A percentile compares a stretch with the other conserved stretches of the same genome.
These are phyloP conservation scores for Sylvicola fuscatus DNA, from an alignment of 2,888 invertebrate genomes.

Conservation along the genomic window DNA sequence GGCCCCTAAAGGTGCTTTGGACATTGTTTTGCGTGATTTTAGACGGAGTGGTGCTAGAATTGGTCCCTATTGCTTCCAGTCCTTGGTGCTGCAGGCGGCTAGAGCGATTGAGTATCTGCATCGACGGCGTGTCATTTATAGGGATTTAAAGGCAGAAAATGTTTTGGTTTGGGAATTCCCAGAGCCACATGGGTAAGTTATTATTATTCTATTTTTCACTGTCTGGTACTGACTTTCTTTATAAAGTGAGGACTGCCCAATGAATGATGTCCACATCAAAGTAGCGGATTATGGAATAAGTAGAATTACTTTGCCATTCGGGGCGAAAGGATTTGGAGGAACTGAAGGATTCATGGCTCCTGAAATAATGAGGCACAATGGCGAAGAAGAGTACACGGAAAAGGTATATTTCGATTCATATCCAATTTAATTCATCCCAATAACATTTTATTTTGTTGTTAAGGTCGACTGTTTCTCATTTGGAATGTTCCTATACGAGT, in stretches of 20 bases:
- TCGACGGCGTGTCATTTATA: conserved; percentile 77
- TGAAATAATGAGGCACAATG: conserved; percentile 94
- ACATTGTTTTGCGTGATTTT: conserved; percentile 65
- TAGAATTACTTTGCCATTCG: conserved; percentile 67
- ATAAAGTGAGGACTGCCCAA: conserved; percentile 38
- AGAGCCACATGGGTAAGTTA: conserved; percentile 30
- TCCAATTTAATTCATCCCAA: too few relatives aligned
- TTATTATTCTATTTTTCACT: background rate
- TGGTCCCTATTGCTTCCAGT: conserved; percentile 60
- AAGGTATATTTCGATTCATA: conserved; percentile 42
- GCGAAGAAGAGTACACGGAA: conserved; percentile 96
- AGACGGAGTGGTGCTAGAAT: conserved; percentile 65
- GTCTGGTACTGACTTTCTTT: conserved; percentile 9
- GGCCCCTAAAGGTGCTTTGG: conserved; percentile 79
- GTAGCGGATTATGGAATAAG: conserved; percentile 96
- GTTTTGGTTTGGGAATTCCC: conserved; percentile 97
- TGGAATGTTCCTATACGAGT: conserved; percentile 95
- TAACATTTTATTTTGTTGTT: too few relatives aligned
- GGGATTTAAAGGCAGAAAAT: conserved; percentile 70
- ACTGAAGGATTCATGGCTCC: conserved; percentile 99
- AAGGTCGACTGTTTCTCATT: conserved; percentile 98
- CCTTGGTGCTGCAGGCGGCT: conserved; percentile 74
- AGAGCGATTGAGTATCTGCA: conserved; percentile 92
- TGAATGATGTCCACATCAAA: conserved; percentile 64
- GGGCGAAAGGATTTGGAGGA: conserved; percentile 94